A percentile compares a stretch with the other conserved stretches of the same genome.
These are phyloP conservation scores for Cyrtonyx montezumae DNA, from an alignment of 2,113 vertebrate species.

Conservation along the genomic window DNA sequence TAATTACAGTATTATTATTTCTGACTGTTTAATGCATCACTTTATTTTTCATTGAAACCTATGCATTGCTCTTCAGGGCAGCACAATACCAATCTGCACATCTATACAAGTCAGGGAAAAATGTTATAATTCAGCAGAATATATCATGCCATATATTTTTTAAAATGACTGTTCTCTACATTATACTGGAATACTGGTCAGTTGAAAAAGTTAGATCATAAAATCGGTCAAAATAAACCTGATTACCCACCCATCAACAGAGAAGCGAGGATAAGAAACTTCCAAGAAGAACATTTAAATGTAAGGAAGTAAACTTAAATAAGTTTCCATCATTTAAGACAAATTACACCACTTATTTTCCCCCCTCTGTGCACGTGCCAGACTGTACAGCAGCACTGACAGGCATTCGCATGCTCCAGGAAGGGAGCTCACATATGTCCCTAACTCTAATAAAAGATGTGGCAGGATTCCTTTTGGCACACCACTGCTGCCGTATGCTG, in stretches of 20 bases:
- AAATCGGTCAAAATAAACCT: background rate
- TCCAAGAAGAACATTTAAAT: background rate
- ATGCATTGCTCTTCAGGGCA: background rate
- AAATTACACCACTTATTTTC: background rate
- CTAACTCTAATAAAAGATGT: background rate
- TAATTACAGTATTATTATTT: conserved; percentile 44
- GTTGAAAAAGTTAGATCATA: background rate
- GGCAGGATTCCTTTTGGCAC: background rate
- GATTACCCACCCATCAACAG: background rate
- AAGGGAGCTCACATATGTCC: background rate
- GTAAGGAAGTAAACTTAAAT: background rate
- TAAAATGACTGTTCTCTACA: background rate
- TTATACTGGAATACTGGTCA: background rate
- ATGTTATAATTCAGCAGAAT: background rate
- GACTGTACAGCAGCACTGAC: background rate
- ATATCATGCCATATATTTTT: background rate
- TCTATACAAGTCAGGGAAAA: background rate
- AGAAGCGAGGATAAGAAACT: background rate
- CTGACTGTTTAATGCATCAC: background rate
- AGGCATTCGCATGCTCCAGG: background rate
- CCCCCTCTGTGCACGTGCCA: background rate
- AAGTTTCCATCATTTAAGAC: background rate
- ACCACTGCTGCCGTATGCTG: background rate
- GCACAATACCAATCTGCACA: background rate
- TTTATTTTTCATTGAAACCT: background rate